Evolutionary conservation across 2,888 invertebrate species (phyloP).

Genomic region (Bibio marci): DNA sequence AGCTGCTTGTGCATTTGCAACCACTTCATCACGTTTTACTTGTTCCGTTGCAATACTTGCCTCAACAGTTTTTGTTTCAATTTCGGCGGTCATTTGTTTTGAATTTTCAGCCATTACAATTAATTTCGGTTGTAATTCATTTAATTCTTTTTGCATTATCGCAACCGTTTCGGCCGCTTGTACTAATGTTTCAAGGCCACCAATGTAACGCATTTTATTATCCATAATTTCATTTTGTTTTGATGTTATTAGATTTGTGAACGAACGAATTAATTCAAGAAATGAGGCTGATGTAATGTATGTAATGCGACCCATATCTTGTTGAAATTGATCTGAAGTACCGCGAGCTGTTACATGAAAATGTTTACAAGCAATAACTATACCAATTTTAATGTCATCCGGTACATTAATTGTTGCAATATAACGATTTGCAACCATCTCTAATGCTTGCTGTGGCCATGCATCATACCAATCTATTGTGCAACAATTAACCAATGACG

Average conservation of each 20-base stretch:
- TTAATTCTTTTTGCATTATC: conserved; percentile 61
- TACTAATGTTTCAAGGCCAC: conserved; percentile 65
- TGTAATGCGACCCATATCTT: conserved; percentile 49
- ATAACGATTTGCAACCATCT: conserved; percentile 65
- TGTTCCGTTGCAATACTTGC: conserved; percentile 63
- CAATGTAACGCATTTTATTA: conserved; percentile 58
- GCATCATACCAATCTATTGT: conserved; percentile 89
- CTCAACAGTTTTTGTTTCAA: conserved; percentile 55
- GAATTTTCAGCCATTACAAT: conserved; percentile 64
- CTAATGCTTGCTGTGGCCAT: conserved; percentile 72
- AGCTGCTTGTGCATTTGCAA: conserved; percentile 75
- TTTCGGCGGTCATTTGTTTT: conserved; percentile 58
- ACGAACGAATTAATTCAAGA: conserved; percentile 65
- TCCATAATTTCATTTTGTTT: conserved; percentile 52
- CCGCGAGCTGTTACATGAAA: conserved; percentile 66
- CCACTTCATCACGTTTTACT: conserved; percentile 73
- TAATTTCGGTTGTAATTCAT: conserved; percentile 65
- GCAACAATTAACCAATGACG: conserved; percentile 79
- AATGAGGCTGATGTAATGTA: conserved; percentile 85
- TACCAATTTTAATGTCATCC: conserved; percentile 39
- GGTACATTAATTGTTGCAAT: conserved; percentile 46
- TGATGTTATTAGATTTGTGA: conserved; percentile 52
- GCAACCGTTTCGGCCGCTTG: conserved; percentile 66
- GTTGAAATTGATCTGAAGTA: conserved; percentile 43
- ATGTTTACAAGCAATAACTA: conserved; percentile 69